phyloP scores from a whole-genome alignment of 2,888 invertebrate genomes.

The Cerastoderma edule region DNA sequence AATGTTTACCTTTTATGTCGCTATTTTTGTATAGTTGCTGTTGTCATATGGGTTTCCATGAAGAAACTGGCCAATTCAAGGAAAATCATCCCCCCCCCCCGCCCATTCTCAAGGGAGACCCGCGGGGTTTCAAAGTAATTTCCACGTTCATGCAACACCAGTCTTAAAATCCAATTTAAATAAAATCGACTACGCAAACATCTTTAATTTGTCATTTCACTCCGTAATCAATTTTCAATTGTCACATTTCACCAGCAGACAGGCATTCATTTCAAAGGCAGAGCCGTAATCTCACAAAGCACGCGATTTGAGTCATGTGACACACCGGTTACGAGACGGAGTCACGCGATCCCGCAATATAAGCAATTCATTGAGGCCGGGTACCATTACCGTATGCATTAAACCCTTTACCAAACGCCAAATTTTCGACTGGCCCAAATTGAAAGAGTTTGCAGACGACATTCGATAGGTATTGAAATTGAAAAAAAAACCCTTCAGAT shows the following conservation, averaged over 20 bases:
- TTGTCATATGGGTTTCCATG: too few species aligned
- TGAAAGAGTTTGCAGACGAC: too few species aligned
- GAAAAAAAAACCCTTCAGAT: too few species aligned
- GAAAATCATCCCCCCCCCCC: too few species aligned
- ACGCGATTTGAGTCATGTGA: constrained; percentile 61
- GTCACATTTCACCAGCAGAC: constrained; percentile 60
- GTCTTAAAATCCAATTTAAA: constrained; percentile 18
- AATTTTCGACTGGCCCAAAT: too few species aligned
- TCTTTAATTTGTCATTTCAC: constrained; percentile 55
- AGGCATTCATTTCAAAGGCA: constrained; percentile 60
- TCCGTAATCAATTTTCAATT: constrained; percentile 57
- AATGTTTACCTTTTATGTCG: too few species aligned
- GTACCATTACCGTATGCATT: constrained; percentile 62
- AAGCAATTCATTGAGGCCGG: constrained; percentile 59
- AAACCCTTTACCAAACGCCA: too few species aligned
- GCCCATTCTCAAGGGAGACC: constrained; percentile 5
- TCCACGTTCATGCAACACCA: constrained; percentile 23
- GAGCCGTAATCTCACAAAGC: constrained; percentile 55
- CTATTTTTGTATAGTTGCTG: too few species aligned
- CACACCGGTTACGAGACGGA: constrained; percentile 52
- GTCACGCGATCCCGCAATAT: constrained; percentile 60
- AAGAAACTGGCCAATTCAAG: too few species aligned
- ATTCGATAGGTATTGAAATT: too few species aligned
- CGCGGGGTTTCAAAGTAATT: constrained; percentile 15
- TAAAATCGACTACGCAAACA: constrained; percentile 39